Conservation (phyloP, 2,888 invertebrate species). For the Drosophila hamatofila region DNA sequence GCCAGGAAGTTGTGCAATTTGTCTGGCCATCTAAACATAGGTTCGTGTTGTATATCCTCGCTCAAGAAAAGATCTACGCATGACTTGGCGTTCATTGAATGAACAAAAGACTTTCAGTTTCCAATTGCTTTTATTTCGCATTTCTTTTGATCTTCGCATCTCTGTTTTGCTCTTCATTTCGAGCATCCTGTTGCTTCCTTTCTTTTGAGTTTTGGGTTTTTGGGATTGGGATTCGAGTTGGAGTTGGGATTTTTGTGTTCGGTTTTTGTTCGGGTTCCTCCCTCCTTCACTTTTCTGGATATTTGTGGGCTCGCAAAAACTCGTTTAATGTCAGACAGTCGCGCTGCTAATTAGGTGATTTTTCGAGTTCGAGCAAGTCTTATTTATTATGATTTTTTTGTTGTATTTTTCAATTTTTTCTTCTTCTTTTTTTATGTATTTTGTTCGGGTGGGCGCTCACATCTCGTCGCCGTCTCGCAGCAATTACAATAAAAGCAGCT, state of each 20-base stretch:
- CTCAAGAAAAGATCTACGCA: slow-evolving; percentile 53
- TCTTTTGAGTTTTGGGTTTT: slow-evolving; percentile 28
- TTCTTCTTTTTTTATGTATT: slow-evolving; percentile 26
- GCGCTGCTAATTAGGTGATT: slow-evolving; percentile 44
- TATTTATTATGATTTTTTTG: slow-evolving; percentile 60
- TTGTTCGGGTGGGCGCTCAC: slow-evolving; percentile 54
- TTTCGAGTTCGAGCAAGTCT: slow-evolving; percentile 40
- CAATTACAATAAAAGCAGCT: slow-evolving; percentile 68
- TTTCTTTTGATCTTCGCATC: slow-evolving; percentile 33
- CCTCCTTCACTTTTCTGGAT: slow-evolving; percentile 34
- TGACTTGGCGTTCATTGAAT: slow-evolving; percentile 47
- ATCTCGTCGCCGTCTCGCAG: slow-evolving; percentile 31
- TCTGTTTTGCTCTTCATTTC: slow-evolving; percentile 22
- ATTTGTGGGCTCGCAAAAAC: slow-evolving; percentile 46
- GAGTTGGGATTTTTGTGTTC: slow-evolving; percentile 12
- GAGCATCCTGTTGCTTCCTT: slow-evolving; percentile 57
- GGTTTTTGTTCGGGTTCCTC: slow-evolving; percentile 19
- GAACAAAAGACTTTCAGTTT: slow-evolving; percentile 66
- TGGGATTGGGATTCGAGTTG: slow-evolving; percentile 1
- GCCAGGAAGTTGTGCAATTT: slow-evolving; percentile 68
- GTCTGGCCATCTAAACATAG: slow-evolving; percentile 23
- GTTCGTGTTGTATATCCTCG: slow-evolving; percentile 2
- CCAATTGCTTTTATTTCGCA: slow-evolving; percentile 59
- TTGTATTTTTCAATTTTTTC: slow-evolving; percentile 3
- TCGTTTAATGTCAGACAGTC: slow-evolving; percentile 48